These are phyloP conservation scores for Craterocephalus amniculus DNA, from an alignment of 2,797 vertebrate genomes.

Conservation along the genomic window DNA sequence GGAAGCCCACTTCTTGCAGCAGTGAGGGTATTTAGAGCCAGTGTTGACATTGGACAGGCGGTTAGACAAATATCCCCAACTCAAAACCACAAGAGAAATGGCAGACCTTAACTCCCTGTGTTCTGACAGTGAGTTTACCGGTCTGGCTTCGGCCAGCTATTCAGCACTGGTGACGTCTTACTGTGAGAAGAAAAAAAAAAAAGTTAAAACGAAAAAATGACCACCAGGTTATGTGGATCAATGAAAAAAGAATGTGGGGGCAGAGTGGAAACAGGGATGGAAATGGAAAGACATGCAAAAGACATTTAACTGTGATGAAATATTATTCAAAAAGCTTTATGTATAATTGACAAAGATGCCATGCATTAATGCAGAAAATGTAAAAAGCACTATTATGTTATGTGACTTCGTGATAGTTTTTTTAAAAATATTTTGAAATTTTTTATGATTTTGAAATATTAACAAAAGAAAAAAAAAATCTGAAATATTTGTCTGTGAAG, in stretches of 20 bases:
- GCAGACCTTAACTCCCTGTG: slow-evolving; percentile 67
- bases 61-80: slow-evolving; percentile 78
- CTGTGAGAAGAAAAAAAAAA: slow-evolving; percentile 34
- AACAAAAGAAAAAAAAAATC: no score
- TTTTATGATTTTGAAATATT: no score
- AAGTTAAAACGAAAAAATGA: slow-evolving; percentile 40
- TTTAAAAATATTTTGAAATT: no score
- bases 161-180: slow-evolving; percentile 76
- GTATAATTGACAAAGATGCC: neutral
- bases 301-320: neutral
- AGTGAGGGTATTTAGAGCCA: slow-evolving; percentile 72
- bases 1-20: slow-evolving; percentile 75
- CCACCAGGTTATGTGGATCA: slow-evolving; percentile 35
- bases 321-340: neutral
- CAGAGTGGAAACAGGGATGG: slow-evolving; percentile 14
- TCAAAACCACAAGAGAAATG: slow-evolving; percentile 82
- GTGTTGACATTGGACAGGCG: slow-evolving; percentile 82
- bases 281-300: slow-evolving; percentile 39
- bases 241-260: slow-evolving; percentile 46
- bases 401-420: slow-evolving; percentile 29
- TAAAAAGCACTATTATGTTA: slow-evolving; percentile 6
- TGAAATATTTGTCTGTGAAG: slow-evolving; percentile 43
- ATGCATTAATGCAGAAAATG: neutral
- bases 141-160: slow-evolving; percentile 65
- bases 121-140: slow-evolving; percentile 67